phyloP scores from a whole-genome alignment of 2,888 invertebrate species.

The Schizaphis graminum region DNA sequence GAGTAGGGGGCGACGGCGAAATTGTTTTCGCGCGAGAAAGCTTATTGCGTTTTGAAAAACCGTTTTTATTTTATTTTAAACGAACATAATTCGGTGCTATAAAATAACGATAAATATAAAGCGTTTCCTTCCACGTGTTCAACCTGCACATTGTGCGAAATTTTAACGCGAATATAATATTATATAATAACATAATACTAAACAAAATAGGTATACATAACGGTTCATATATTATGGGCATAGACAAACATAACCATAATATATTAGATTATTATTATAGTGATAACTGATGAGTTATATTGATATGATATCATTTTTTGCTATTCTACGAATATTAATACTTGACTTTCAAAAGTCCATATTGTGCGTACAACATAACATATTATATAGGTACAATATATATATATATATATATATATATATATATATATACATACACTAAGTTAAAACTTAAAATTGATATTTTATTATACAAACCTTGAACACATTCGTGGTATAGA shows the following conservation, averaged over 20 bases:
- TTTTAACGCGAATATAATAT: not conserved
- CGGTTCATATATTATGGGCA: not conserved
- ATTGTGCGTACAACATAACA: not conserved
- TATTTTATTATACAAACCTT: not conserved
- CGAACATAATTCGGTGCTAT: not conserved
- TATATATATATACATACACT: not conserved
- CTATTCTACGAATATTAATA: not conserved
- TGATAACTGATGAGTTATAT: not conserved
- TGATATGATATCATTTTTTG: not conserved
- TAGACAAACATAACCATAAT: not conserved
- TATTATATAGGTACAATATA: not conserved
- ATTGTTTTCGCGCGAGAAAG: conserved; percentile 45
- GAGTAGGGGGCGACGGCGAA: not conserved
- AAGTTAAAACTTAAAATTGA: not conserved
- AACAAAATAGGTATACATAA: not conserved
- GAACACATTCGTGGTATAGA: not conserved
- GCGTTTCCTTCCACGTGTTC: not conserved
- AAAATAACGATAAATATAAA: conserved; percentile 13
- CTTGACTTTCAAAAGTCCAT: not conserved
- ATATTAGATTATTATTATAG: not conserved
- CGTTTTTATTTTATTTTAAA: conserved; percentile 23
- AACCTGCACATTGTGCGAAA: not conserved
- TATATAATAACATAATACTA: not conserved
- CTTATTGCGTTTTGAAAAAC: conserved; percentile 15
- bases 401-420: no score